phyloP scores from a whole-genome alignment of 2,888 invertebrate species.

The Mylabris sibirica region DNA sequence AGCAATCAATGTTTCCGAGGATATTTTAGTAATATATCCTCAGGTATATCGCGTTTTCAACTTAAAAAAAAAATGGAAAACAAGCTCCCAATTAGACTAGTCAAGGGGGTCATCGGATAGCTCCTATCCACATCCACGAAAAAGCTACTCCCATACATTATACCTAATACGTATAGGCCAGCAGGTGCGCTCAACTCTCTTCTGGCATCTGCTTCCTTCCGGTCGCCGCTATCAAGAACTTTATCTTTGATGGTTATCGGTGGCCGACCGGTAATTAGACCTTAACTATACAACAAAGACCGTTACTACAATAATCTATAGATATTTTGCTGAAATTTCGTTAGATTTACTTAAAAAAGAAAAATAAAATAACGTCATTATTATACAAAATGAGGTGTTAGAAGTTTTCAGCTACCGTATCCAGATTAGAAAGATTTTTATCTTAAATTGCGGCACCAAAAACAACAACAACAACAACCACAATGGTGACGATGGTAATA shows the following conservation, averaged over 20 bases:
- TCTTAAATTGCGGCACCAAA: background rate
- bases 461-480: background rate
- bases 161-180: background rate
- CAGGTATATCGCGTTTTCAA: background rate
- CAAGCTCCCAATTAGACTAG: constrained; percentile 17
- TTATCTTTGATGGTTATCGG: constrained; percentile 48
- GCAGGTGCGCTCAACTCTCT: constrained; percentile 38
- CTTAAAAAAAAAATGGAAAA: background rate
- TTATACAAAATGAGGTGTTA: background rate
- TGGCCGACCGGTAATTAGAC: constrained; percentile 43
- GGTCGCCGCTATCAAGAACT: constrained; percentile 48
- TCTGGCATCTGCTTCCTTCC: constrained; percentile 58
- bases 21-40: constrained; percentile 6
- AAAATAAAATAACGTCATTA: background rate
- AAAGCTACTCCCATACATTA: background rate
- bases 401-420: background rate
- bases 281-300: constrained; percentile 1
- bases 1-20: constrained; percentile 2
- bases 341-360: background rate
- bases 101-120: background rate
- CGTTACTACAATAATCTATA: background rate
- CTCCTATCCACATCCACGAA: background rate
- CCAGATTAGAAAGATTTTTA: background rate
- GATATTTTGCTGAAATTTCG: background rate
- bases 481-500: background rate